phyloP scores from a whole-genome alignment of 2,888 invertebrate genomes.

The Hirtodrosophila confusa region DNA sequence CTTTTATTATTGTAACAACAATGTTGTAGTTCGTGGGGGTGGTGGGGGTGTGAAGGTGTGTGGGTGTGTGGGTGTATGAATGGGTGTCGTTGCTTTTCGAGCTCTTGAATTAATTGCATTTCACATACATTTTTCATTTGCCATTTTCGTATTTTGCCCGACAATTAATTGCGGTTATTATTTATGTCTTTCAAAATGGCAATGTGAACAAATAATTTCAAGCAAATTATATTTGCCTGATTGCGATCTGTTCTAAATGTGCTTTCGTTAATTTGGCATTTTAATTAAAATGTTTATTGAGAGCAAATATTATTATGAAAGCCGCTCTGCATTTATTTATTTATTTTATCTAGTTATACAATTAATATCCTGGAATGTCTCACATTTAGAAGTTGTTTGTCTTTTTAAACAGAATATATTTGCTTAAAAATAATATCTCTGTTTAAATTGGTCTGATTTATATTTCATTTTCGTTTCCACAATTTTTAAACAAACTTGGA shows the following conservation, averaged over 20 bases:
- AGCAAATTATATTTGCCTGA: slow-evolving; percentile 16
- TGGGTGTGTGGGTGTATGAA: slow-evolving; percentile 14
- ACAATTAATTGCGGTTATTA: slow-evolving; percentile 66
- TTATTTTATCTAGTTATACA: no score
- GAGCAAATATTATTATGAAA: no score
- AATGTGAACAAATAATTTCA: slow-evolving; percentile 19
- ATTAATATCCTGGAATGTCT: no score
- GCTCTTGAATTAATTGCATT: slow-evolving; percentile 75
- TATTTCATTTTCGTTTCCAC: no score
- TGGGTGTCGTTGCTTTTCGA: slow-evolving; percentile 25
- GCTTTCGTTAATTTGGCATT: neutral
- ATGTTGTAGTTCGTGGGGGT: slow-evolving; percentile 11
- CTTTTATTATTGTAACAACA: slow-evolving; percentile 50
- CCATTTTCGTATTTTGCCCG: slow-evolving; percentile 55
- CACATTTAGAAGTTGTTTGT: no score
- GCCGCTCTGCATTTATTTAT: no score
- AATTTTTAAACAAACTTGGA: no score
- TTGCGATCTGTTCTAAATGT: slow-evolving; percentile 26
- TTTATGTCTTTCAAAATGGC: slow-evolving; percentile 48
- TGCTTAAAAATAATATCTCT: no score
- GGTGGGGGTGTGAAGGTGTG: slow-evolving; percentile 9
- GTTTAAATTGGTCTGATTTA: no score
- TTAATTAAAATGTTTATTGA: no score
- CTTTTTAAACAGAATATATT: no score
- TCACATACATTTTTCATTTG: slow-evolving; percentile 66